These are phyloP conservation scores for Sylvicola cinctus DNA, from an alignment of 2,888 invertebrate genomes.

Conservation along the genomic window DNA sequence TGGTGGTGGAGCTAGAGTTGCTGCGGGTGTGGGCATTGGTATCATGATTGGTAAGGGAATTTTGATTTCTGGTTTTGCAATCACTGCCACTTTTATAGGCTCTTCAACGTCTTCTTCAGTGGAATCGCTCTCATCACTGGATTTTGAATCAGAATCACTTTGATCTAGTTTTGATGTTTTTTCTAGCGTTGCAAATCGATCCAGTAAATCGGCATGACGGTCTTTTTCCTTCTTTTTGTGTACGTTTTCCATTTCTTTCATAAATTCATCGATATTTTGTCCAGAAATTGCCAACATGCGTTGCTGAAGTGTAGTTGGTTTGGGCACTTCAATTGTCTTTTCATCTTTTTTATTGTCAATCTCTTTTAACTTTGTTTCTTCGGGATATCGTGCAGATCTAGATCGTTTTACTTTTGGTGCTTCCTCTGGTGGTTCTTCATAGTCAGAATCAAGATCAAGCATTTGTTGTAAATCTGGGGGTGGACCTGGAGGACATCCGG, in stretches of 20 bases:
- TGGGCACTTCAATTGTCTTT: conserved; percentile 15
- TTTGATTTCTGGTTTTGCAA: not conserved
- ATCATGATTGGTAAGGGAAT: conserved; percentile 14
- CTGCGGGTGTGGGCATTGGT: conserved; percentile 20
- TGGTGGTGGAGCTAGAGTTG: conserved; percentile 25
- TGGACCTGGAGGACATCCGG: conserved; percentile 73
- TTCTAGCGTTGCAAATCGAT: not conserved
- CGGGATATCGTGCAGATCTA: conserved; percentile 42
- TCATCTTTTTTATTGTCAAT: conserved; percentile 11
- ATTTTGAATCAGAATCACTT: conserved; percentile 4
- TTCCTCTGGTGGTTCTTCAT: conserved; percentile 20
- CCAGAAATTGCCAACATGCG: conserved; percentile 77
- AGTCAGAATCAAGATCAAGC: conserved; percentile 32
- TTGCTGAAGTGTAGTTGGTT: conserved; percentile 62
- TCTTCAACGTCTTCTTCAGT: not conserved
- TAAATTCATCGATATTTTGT: conserved; percentile 79
- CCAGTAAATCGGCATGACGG: not conserved
- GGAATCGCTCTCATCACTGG: conserved; percentile 6
- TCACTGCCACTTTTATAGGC: not conserved
- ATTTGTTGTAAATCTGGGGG: conserved; percentile 52
- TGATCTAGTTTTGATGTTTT: not conserved
- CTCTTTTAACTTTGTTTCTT: conserved; percentile 31
- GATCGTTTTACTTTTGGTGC: conserved; percentile 16
- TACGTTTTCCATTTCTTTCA: conserved; percentile 81
- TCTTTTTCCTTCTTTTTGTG: conserved; percentile 34